These are phyloP conservation scores for Habropoda laboriosa DNA, from an alignment of 1,140 invertebrate genomes.

Conservation along the genomic window DNA sequence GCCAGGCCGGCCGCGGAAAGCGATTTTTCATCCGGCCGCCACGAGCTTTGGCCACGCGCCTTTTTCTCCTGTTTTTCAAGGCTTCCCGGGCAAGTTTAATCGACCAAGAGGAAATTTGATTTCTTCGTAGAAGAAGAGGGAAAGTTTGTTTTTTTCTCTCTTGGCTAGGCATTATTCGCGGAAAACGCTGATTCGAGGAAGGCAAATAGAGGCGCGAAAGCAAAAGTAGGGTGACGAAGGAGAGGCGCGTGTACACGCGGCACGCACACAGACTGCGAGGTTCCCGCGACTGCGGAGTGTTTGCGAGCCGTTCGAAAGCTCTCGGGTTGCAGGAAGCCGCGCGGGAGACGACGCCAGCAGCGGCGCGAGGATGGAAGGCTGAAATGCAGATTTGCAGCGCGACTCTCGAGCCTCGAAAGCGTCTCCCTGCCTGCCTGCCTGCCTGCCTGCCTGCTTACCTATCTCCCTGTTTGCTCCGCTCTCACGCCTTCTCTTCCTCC, in stretches of 20 bases:
- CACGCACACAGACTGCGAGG: conserved; percentile 40
- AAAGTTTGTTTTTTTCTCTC: too few relatives aligned
- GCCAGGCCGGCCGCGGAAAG: conserved; percentile 57
- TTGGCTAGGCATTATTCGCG: too few relatives aligned
- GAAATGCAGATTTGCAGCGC: conserved; percentile 81
- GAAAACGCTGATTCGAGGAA: conserved; percentile 76
- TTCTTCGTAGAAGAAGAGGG: too few relatives aligned
- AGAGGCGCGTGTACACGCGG: not conserved
- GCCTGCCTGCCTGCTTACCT: too few relatives aligned
- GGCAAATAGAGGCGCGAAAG: conserved; percentile 77
- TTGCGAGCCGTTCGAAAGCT: conserved; percentile 81
- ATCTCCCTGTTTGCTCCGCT: conserved; percentile 67
- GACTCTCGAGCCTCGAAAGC: conserved; percentile 73
- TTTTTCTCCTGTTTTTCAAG: not conserved
- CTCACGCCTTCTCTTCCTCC: conserved; percentile 53
- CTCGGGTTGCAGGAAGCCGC: conserved; percentile 65
- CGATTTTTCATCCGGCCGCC: conserved; percentile 69
- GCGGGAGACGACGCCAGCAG: conserved; percentile 55
- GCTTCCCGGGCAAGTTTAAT: conserved; percentile 27
- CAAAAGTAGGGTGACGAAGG: conserved; percentile 75
- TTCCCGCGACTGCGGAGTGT: conserved; percentile 70
- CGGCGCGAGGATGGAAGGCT: conserved; percentile 75
- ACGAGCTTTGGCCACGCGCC: conserved; percentile 29
- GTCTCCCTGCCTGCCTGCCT: conserved; percentile 63
- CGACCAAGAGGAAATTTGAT: too few relatives aligned